Conservation (phyloP, 2,797 vertebrate species). For the Mus minutoides region DNA sequence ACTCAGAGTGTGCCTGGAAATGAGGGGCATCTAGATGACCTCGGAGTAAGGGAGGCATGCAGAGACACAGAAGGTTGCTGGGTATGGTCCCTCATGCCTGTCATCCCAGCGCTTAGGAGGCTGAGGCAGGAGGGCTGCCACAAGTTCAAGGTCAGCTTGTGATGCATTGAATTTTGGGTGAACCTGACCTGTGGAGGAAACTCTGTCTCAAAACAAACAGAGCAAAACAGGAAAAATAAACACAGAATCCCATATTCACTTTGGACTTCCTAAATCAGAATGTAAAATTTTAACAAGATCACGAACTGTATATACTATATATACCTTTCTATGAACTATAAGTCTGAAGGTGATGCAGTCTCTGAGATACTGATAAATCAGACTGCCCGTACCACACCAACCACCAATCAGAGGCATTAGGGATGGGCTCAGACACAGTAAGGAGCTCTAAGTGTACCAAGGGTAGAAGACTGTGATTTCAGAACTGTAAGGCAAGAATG, state of each 20-base stretch:
- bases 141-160: not conserved
- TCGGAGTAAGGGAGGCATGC: not conserved
- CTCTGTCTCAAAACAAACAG: not conserved
- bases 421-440: not conserved
- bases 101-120: not conserved
- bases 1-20: not conserved
- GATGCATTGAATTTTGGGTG: not conserved
- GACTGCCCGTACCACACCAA: no score
- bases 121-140: not conserved
- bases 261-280: not conserved
- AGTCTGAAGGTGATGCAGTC: not conserved
- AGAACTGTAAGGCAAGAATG: constrained; percentile 11
- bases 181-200: not conserved
- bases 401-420: not conserved
- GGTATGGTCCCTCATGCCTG: not conserved
- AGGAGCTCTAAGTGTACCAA: constrained; percentile 10
- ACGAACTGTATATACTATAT: not conserved
- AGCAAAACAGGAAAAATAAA: not conserved
- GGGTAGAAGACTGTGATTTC: constrained; percentile 18
- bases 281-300: constrained; percentile 27
- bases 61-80: not conserved
- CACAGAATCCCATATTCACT: not conserved
- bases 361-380: not conserved
- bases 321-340: not conserved
- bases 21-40: not conserved